These are phyloP conservation scores for Bombus affinis DNA, from an alignment of 1,140 invertebrate species.

Conservation along the genomic window DNA sequence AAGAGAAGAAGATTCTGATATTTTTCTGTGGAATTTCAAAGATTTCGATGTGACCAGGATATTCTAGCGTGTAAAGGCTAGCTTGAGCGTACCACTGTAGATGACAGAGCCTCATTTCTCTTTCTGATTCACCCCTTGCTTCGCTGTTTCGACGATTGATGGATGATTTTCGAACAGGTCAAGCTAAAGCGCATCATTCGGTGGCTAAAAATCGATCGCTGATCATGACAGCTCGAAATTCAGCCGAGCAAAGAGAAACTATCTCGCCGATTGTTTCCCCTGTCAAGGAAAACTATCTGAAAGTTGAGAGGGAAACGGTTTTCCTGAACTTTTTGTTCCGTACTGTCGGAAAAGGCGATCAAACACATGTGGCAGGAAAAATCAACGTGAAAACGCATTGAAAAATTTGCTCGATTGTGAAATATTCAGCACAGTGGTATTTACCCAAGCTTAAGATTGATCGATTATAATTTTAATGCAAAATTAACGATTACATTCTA, in stretches of 20 bases:
- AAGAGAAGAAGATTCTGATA: no score
- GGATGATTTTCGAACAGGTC: conserved; percentile 40
- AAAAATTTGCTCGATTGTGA: background rate
- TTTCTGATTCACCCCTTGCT: background rate
- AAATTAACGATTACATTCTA: no score
- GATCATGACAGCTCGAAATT: conserved; percentile 28
- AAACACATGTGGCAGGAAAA: background rate
- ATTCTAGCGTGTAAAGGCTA: background rate
- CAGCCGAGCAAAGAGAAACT: background rate
- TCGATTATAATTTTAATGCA: background rate
- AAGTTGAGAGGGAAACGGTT: background rate
- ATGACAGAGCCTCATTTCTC: conserved; percentile 24
- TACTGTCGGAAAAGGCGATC: background rate
- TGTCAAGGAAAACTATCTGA: background rate
- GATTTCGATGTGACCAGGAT: background rate
- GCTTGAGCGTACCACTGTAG: background rate
- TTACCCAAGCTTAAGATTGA: background rate
- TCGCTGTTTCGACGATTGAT: conserved; percentile 10
- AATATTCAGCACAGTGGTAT: background rate
- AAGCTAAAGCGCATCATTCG: conserved; percentile 2
- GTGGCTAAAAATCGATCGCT: conserved; percentile 27
- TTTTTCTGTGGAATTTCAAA: background rate
- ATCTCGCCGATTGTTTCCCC: conserved; percentile 14
- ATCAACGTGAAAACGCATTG: background rate
- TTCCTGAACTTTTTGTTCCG: no score